Evolutionary conservation across 2,888 invertebrate genomes (phyloP).

Genomic region (Pandemis corylana): DNA sequence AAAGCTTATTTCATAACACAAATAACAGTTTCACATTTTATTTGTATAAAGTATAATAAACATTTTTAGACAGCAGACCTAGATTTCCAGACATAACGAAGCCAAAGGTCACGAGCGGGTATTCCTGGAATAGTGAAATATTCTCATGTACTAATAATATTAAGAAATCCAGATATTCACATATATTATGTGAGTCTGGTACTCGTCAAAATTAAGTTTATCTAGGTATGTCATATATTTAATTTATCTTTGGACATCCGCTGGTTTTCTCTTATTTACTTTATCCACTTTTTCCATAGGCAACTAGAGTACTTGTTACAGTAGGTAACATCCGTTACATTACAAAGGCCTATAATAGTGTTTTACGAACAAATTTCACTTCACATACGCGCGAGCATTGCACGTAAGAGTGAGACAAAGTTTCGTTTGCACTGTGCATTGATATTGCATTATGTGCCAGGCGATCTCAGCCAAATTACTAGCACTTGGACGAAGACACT

Average conservation of each 20-base stretch:
- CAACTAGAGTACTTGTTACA: too few relatives aligned
- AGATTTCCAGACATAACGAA: slow-evolving; percentile 11
- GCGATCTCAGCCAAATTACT: too few relatives aligned
- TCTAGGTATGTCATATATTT: background rate
- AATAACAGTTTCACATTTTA: background rate
- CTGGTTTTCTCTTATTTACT: background rate
- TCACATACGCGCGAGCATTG: too few relatives aligned
- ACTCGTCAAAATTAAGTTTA: background rate
- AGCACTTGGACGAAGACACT: too few relatives aligned
- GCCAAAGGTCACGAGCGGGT: slow-evolving; percentile 13
- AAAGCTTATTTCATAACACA: background rate
- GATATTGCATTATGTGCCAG: too few relatives aligned
- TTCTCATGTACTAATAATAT: background rate
- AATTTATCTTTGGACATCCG: background rate
- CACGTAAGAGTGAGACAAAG: too few relatives aligned
- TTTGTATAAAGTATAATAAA: background rate
- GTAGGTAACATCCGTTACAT: too few relatives aligned
- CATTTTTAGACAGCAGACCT: slow-evolving; percentile 21
- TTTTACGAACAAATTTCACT: too few relatives aligned
- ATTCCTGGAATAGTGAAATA: slow-evolving; percentile 19
- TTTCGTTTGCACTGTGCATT: too few relatives aligned
- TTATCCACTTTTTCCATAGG: too few relatives aligned
- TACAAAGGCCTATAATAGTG: too few relatives aligned
- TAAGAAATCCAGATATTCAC: background rate
- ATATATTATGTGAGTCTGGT: background rate